Evolutionary conservation across 2,888 invertebrate species (phyloP), one percentile per base, ranked within the genome.

Genomic region (Xanthia icteritia): DNA sequence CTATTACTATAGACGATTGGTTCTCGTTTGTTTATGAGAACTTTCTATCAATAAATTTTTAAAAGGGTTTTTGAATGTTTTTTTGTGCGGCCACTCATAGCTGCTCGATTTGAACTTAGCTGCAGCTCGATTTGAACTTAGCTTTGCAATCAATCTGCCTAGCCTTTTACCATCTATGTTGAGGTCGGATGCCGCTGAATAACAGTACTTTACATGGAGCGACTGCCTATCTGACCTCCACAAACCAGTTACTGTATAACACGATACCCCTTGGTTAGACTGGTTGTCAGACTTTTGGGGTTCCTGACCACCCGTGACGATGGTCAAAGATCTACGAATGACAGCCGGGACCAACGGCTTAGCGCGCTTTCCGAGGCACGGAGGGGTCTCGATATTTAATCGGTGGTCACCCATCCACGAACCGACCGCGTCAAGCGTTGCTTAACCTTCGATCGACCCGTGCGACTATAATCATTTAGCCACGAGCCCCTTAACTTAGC

Each of bases 1-100:
- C 89, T 89, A 94, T 95, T 92, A 89, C 90, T 86, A 84, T 87
- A 88, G 77, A 88, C 91, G 90, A 90, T 90, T 90, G 79, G 31
- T 1, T 58, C 36, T 5, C 13, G 63, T 66, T 79, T 64, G 71
- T 64, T 74, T 67, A 66, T 45, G 17, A 27, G 45, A 67, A 78
- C 54, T 77, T 66, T 66, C 4, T 20, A 5, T 27, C 11, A 56
- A n/a, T 13, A 13, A 0, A 13, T 56, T n/a, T n/a, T 56, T n/a
- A 1, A 5, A n/a, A n/a, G 0, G 17, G 6, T 23, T 54, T 54
- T 54, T 11, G 9, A 54, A 13, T 11, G 0, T 5, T 56, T 15
- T 54, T 56, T 56, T 56, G 56, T 56, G n/a, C 56, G 5, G 56
- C 5, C 56, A 56, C 4, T n/a, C n/a, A n/a, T n/a, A n/a, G n/a